Evolutionary conservation across 1,140 invertebrate species (phyloP).

Genomic region (Drosophila bocqueti): DNA sequence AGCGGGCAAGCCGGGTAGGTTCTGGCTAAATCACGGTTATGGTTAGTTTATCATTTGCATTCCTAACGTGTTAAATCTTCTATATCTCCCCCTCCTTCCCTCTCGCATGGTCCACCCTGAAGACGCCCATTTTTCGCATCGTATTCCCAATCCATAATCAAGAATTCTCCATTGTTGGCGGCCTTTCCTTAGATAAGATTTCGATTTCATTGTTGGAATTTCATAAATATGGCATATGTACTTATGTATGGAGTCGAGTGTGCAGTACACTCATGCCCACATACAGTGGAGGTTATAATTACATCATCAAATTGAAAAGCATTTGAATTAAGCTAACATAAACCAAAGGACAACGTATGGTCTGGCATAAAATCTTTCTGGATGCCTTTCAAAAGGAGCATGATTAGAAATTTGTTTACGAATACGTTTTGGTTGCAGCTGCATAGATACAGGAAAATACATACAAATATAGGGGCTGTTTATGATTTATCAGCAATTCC

Average conservation of each 20-base stretch:
- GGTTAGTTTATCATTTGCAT: constrained; percentile 58
- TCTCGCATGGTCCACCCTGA: constrained; percentile 26
- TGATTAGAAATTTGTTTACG: neutral
- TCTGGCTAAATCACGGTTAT: constrained; percentile 43
- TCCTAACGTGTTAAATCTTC: constrained; percentile 10
- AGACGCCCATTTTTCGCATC: constrained; percentile 17
- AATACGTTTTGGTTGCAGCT: neutral
- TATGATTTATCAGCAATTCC: constrained; percentile 55
- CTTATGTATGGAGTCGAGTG: constrained; percentile 3
- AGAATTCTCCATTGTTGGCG: constrained; percentile 2
- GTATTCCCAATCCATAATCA: constrained; percentile 25
- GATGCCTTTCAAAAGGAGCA: no score
- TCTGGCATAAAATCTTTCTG: neutral
- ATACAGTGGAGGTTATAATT: neutral
- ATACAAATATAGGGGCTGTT: constrained; percentile 19
- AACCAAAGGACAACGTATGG: neutral
- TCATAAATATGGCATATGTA: constrained; percentile 1
- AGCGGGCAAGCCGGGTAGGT: constrained; percentile 29
- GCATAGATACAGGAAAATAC: neutral
- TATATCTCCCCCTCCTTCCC: constrained; percentile 2
- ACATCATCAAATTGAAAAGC: neutral
- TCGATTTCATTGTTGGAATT: constrained; percentile 47
- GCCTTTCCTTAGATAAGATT: constrained; percentile 52
- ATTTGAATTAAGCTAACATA: neutral
- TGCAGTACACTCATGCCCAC: neutral